These are phyloP conservation scores for Thripadectes ignobilis DNA, from an alignment of 2,797 vertebrate genomes.

Conservation along the genomic window DNA sequence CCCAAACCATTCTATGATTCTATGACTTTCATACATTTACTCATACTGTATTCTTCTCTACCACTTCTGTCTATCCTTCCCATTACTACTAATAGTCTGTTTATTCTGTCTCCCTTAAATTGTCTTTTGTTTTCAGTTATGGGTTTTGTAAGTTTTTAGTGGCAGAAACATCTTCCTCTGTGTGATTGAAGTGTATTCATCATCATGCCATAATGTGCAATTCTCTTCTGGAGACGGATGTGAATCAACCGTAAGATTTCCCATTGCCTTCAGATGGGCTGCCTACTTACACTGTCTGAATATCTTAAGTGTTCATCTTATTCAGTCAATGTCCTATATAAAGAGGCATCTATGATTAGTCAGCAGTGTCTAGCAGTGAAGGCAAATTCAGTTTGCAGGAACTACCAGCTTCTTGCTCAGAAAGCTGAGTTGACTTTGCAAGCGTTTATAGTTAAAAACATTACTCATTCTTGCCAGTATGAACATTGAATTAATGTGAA, in stretches of 20 bases:
- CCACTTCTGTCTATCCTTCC: not conserved
- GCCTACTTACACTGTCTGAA: not conserved
- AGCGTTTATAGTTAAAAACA: not conserved
- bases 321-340: not conserved
- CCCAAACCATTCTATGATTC: not conserved
- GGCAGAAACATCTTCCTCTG: not conserved
- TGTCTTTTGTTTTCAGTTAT: not conserved
- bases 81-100: not conserved
- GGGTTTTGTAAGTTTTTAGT: not conserved
- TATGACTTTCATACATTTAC: not conserved
- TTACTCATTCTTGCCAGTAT: not conserved
- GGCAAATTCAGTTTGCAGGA: not conserved
- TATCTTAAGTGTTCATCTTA: not conserved
- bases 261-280: not conserved
- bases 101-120: not conserved
- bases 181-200: not conserved
- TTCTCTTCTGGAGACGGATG: not conserved
- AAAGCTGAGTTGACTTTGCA: not conserved
- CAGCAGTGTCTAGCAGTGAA: not conserved
- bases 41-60: not conserved
- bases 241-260: not conserved
- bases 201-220: fast-evolving
- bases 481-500: not conserved
- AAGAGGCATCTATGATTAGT: not conserved
- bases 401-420: not conserved